Evolutionary conservation across 2,113 vertebrate species (phyloP), one percentile per base, ranked within the genome.

Genomic region (Cyprinodon variegatus): DNA sequence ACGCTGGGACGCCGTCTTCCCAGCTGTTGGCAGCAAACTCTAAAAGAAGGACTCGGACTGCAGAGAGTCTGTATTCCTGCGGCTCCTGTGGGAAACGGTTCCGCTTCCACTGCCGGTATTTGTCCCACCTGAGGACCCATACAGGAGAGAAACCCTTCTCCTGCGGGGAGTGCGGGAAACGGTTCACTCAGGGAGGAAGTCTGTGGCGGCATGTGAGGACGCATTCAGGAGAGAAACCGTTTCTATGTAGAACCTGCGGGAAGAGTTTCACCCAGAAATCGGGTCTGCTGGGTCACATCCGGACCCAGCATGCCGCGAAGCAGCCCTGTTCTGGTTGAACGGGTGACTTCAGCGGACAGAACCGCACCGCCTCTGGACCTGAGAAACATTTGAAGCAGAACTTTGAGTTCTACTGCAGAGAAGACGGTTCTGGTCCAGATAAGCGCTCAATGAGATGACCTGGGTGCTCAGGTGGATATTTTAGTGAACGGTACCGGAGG

Each of bases 81-180:
- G 29, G 29, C 4, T 14, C 22, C n/a, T 66, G 64, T 45, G 64
- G 22, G n/a, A 66, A 66, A 66, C 22, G 40, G 0, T 66, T 73
- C 22, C 64, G 20, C 2, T 48, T 41, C 2, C 40, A 40, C 12
- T 40, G 43, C 13, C 63, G 45, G 6, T 41, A 65, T 46, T 22
- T 65, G n/a, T 46, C 38, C 46, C 71, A 73, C 61, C 62, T 72
- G 43, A 63, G 70, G 37, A 72, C 45, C 36, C 70, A 72, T 15
- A 72, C 60, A 4, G 61, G 45, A 5, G 61, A 74, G 29, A 59
- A 60, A 6, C 63, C 64, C 1, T 67, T 60, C 37, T 66, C 72
- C 12, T 74, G 72, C 10, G 38, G 66, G 37, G 12, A 40, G 0
- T 74, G 72, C 2, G 71, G 61, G 17, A 73, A 65, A 65, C 15